Conservation (phyloP, 2,888 invertebrate species). For the Drosophila nr. fundita region DNA sequence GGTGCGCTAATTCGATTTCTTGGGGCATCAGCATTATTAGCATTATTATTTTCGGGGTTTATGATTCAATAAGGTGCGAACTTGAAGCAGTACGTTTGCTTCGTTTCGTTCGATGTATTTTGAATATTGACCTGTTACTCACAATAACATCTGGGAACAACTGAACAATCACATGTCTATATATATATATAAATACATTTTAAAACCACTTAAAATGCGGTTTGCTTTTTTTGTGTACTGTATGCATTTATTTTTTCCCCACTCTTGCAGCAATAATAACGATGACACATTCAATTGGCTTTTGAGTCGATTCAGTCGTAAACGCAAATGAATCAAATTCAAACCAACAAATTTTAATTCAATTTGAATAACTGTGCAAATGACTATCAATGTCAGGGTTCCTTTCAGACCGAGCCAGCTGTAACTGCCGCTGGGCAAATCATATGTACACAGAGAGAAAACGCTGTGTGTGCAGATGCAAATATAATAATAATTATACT, state of each 20-base stretch:
- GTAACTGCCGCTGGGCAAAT: slow-evolving; percentile 9
- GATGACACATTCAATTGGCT: slow-evolving; percentile 49
- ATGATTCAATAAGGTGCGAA: neutral
- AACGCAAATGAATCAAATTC: slow-evolving; percentile 53
- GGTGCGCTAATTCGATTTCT: slow-evolving; percentile 18
- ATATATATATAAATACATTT: neutral
- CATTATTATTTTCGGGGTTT: neutral
- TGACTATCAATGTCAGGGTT: slow-evolving; percentile 46
- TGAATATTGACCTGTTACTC: neutral
- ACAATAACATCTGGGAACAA: neutral
- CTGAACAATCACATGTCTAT: slow-evolving; percentile 5
- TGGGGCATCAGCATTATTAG: slow-evolving; percentile 29
- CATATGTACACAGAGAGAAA: slow-evolving; percentile 4
- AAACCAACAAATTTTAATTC: slow-evolving; percentile 61
- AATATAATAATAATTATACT: neutral
- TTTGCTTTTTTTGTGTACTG: neutral
- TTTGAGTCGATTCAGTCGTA: slow-evolving; percentile 42
- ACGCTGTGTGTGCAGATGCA: neutral
- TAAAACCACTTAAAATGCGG: neutral
- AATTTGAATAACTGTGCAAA: slow-evolving; percentile 65
- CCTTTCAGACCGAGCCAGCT: slow-evolving; percentile 40
- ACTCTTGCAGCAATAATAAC: slow-evolving; percentile 4
- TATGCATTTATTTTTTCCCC: neutral
- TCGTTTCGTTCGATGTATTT: neutral
- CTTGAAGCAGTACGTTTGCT: neutral